phyloP scores from a whole-genome alignment of 2,888 invertebrate species.

The Cephonodes hylas region DNA sequence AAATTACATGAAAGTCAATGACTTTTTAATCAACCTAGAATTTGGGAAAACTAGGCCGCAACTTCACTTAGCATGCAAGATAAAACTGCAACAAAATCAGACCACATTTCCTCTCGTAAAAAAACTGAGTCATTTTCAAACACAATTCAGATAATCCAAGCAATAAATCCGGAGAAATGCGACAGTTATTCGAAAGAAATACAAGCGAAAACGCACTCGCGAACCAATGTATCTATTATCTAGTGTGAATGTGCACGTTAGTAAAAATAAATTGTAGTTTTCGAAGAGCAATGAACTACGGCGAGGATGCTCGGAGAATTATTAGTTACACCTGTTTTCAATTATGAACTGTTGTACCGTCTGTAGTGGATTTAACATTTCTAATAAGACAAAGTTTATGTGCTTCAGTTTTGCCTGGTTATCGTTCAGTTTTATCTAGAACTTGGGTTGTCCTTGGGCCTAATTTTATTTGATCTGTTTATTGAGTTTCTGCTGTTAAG shows the following conservation, averaged over 20 bases:
- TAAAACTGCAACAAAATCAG: too few relatives aligned
- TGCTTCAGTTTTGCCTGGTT: too few relatives aligned
- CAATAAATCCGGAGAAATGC: neutral
- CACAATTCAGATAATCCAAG: neutral
- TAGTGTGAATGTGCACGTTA: constrained; percentile 18
- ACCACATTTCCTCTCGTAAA: too few relatives aligned
- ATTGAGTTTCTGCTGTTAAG: too few relatives aligned
- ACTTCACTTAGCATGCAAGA: too few relatives aligned
- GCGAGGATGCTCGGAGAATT: constrained; percentile 17
- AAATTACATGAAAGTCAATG: neutral
- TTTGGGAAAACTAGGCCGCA: too few relatives aligned
- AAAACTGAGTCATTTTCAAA: too few relatives aligned
- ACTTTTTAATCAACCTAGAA: neutral
- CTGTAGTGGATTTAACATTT: neutral
- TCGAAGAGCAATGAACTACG: constrained; percentile 35
- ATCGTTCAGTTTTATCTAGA: too few relatives aligned
- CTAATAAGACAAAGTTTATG: too few relatives aligned
- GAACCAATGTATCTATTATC: neutral
- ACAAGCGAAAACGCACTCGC: neutral
- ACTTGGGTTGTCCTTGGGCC: too few relatives aligned
- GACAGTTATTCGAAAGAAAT: neutral
- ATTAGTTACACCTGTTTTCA: constrained; percentile 17
- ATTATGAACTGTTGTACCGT: neutral
- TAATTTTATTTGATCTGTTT: too few relatives aligned
- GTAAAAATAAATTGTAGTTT: constrained; percentile 32